A percentile compares a stretch with the other conserved stretches of the same genome.
These are phyloP conservation scores for Psephotus haematonotus DNA, from an alignment of 2,113 vertebrate species.

Conservation along the genomic window DNA sequence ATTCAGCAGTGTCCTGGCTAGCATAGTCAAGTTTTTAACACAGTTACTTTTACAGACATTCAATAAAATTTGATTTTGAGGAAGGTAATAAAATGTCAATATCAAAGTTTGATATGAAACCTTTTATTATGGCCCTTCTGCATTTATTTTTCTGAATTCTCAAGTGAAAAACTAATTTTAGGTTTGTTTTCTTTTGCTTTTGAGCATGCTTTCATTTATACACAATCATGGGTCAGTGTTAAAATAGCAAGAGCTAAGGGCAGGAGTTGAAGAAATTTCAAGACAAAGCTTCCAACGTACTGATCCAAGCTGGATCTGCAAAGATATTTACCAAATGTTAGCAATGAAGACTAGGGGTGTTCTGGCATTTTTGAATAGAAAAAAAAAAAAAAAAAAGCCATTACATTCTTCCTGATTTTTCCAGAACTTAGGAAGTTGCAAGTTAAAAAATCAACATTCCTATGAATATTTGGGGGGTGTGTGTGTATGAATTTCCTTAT, in stretches of 20 bases:
- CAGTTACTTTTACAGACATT: background rate
- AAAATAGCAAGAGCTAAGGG: background rate
- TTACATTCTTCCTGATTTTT: background rate
- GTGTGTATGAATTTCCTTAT: background rate
- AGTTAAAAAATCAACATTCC: background rate
- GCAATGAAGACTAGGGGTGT: background rate
- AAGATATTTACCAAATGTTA: background rate
- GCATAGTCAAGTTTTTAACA: background rate
- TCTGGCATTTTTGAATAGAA: background rate
- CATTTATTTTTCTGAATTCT: background rate
- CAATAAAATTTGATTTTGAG: background rate
- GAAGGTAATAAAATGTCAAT: background rate
- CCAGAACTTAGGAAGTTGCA: background rate
- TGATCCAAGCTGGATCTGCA: background rate
- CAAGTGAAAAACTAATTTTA: background rate
- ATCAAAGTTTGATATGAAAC: background rate
- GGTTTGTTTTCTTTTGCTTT: background rate
- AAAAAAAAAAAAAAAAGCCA: background rate
- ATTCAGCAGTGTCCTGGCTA: background rate
- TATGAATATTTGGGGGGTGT: background rate
- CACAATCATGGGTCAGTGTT: background rate
- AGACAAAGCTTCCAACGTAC: background rate
- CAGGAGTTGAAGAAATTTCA: background rate
- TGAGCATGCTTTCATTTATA: background rate
- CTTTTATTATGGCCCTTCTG: background rate